phyloP scores from a whole-genome alignment of 2,113 vertebrate species.

The Sminthopsis crassicaudata region DNA sequence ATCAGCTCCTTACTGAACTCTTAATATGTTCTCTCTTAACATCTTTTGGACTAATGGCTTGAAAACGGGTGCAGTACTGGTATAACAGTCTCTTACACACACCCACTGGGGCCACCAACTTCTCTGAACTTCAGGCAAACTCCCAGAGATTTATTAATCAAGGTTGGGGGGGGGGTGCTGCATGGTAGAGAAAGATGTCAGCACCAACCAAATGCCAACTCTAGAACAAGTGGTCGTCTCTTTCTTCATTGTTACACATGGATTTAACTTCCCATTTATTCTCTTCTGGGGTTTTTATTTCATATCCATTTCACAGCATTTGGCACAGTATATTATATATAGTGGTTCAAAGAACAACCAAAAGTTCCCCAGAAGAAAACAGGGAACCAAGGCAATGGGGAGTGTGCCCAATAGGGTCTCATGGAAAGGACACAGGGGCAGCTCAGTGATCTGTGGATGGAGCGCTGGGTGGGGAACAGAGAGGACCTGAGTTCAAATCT shows the following conservation, averaged over 20 bases:
- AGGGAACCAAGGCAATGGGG: background rate
- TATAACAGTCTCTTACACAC: too few relatives aligned
- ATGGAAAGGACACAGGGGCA: background rate
- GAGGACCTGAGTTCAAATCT: background rate
- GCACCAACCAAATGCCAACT: background rate
- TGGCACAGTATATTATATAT: background rate
- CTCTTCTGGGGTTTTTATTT: background rate
- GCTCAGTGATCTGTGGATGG: background rate
- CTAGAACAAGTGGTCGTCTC: background rate
- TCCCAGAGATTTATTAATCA: background rate
- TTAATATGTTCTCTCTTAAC: too few relatives aligned
- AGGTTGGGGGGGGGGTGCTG: too few relatives aligned
- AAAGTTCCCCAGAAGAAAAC: background rate
- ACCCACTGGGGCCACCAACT: background rate
- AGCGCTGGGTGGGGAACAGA: background rate
- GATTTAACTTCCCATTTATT: background rate
- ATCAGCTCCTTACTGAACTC: too few relatives aligned
- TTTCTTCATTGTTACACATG: background rate
- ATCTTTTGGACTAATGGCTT: too few relatives aligned
- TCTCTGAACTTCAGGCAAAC: background rate
- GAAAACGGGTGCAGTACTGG: too few relatives aligned
- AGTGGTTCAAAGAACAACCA: background rate
- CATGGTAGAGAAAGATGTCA: too few relatives aligned
- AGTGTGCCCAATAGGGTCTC: background rate
- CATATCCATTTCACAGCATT: background rate